Evolutionary conservation across 2,797 vertebrate species (phyloP).

Genomic region (Channa striata): DNA sequence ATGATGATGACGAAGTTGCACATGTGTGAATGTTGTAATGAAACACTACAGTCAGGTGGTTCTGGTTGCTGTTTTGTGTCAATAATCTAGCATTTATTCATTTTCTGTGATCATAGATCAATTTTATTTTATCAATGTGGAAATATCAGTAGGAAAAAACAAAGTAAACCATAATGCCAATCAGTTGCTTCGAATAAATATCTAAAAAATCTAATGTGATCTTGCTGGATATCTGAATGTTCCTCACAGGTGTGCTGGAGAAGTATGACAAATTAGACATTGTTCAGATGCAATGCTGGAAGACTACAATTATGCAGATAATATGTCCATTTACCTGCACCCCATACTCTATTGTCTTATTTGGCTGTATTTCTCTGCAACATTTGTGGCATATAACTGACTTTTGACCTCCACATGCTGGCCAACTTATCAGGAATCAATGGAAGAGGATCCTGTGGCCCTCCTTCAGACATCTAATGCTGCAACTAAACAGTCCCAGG

Average conservation of each 20-base stretch:
- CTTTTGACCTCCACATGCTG: constrained; percentile 75
- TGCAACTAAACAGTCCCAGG: constrained; percentile 83
- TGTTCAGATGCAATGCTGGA: background rate
- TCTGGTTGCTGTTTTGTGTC: constrained; percentile 7
- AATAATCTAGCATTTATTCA: background rate
- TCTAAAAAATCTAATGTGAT: background rate
- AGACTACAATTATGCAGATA: constrained; percentile 9
- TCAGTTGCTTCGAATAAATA: too few species aligned
- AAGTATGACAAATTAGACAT: background rate
- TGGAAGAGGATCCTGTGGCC: constrained; percentile 84
- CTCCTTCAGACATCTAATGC: constrained; percentile 81
- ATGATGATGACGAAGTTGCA: too few species aligned
- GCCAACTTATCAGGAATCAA: constrained; percentile 82
- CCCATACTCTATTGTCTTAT: background rate
- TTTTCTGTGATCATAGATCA: background rate
- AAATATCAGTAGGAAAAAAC: too few species aligned
- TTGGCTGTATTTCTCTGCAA: constrained; percentile 15
- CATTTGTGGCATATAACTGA: constrained; percentile 70
- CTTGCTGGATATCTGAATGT: too few species aligned
- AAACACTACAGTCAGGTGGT: constrained; percentile 34
- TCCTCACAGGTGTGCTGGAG: constrained; percentile 1
- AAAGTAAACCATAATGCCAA: too few species aligned
- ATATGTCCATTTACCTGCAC: constrained; percentile 7
- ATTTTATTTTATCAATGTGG: background rate
- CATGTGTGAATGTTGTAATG: constrained; percentile 4